A percentile compares a stretch with the other conserved stretches of the same genome.
Evolutionary conservation across 1,140 invertebrate genomes (phyloP).

Genomic region (Dinoponera quadriceps): DNA sequence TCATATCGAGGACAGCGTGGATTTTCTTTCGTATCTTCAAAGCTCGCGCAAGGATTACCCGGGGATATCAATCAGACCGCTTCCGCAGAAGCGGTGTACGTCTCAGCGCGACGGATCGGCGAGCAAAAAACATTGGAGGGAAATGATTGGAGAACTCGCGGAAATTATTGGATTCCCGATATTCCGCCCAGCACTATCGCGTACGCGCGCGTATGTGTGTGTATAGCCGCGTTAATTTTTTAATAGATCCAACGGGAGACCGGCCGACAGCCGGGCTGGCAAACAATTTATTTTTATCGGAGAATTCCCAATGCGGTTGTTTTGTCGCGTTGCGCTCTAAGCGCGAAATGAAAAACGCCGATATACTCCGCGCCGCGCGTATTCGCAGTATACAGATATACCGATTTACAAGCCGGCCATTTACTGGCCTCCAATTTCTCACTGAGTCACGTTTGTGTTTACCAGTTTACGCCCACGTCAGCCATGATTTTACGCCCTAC

Average conservation of each 20-base stretch:
- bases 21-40: constrained; percentile 81
- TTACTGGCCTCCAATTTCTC: constrained; percentile 55
- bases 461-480: constrained; percentile 60
- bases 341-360: constrained; percentile 44
- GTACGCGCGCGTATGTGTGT: too few relatives aligned
- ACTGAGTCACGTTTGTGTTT: constrained; percentile 61
- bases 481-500: constrained; percentile 58
- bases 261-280: neutral
- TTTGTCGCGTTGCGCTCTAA: constrained; percentile 25
- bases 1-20: constrained; percentile 82
- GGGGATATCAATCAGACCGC: constrained; percentile 82
- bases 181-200: neutral
- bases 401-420: constrained; percentile 56
- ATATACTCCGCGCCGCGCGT: constrained; percentile 21
- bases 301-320: constrained; percentile 25
- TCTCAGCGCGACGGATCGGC: neutral
- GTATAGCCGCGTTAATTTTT: neutral
- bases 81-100: constrained; percentile 17
- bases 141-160: constrained; percentile 37
- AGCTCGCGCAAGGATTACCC: constrained; percentile 80
- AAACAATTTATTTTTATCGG: constrained; percentile 36
- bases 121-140: constrained; percentile 43
- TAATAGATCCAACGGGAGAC: neutral
- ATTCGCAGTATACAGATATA: constrained; percentile 35
- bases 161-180: constrained; percentile 37